Conservation (phyloP, 2,888 invertebrate species). For the Lepidonotus clava region DNA sequence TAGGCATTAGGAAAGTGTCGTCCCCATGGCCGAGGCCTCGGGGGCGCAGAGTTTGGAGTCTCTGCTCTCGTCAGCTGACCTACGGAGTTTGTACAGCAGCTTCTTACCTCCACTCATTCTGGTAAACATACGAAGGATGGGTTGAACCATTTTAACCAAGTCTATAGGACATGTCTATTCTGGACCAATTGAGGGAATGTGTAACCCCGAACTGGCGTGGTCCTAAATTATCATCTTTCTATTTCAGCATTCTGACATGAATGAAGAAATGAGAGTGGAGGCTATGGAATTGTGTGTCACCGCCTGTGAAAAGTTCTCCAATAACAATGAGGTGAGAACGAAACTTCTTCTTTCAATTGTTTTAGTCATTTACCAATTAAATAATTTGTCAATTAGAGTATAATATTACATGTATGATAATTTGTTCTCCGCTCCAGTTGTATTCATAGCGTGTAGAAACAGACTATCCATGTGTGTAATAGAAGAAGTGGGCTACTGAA, state of each 20-base stretch:
- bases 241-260: constrained; percentile 93
- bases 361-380: too few species aligned
- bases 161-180: too few species aligned
- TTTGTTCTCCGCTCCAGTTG: too few species aligned
- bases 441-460: too few species aligned
- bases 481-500: too few species aligned
- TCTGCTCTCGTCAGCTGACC: neutral
- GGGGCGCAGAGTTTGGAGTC: constrained; percentile 3
- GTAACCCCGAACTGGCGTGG: neutral
- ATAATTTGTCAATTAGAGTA: too few species aligned
- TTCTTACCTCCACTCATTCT: neutral
- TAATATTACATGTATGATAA: too few species aligned
- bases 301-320: constrained; percentile 93
- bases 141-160: too few species aligned
- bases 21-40: neutral
- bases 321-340: constrained; percentile 94
- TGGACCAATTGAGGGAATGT: too few species aligned
- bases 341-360: too few species aligned
- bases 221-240: neutral
- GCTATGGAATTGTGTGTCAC: constrained; percentile 94
- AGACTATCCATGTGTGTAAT: too few species aligned
- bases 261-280: constrained; percentile 94
- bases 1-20: too few species aligned
- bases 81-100: neutral
- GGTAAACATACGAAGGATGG: constrained; percentile 1